Conservation (phyloP, 2,113 vertebrate genomes). For the Osmerus mordax region DNA sequence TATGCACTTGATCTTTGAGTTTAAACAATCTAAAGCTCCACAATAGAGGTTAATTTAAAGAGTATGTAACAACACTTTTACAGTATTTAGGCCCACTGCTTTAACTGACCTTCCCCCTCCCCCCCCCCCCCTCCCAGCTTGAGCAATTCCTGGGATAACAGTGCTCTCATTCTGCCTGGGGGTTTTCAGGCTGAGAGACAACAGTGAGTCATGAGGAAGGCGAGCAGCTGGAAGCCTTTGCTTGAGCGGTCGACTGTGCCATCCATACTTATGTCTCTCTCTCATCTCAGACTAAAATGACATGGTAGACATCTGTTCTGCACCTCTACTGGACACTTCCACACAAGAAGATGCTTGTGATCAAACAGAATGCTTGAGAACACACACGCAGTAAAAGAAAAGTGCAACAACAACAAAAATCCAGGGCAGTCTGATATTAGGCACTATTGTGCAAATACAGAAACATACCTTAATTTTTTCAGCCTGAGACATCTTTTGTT, state of each 20-base stretch:
- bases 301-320: neutral
- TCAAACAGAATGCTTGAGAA: neutral
- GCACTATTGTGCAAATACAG: neutral
- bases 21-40: too few species aligned
- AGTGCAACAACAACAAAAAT: too few species aligned
- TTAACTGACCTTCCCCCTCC: too few species aligned
- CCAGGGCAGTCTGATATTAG: too few species aligned
- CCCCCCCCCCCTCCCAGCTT: too few species aligned
- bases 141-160: too few species aligned
- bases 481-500: constrained; percentile 71
- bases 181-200: constrained; percentile 7
- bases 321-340: neutral
- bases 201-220: constrained; percentile 22
- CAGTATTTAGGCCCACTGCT: neutral
- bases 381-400: too few species aligned
- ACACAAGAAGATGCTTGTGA: neutral
- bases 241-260: neutral
- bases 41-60: too few species aligned
- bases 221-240: constrained; percentile 6
- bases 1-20: too few species aligned
- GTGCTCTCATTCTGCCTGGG: neutral
- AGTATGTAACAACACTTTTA: neutral
- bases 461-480: constrained; percentile 75
- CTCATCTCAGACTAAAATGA: neutral
- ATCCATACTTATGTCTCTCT: neutral